Conservation (phyloP, 2,797 vertebrate genomes). For the Pelobates cultripes region DNA sequence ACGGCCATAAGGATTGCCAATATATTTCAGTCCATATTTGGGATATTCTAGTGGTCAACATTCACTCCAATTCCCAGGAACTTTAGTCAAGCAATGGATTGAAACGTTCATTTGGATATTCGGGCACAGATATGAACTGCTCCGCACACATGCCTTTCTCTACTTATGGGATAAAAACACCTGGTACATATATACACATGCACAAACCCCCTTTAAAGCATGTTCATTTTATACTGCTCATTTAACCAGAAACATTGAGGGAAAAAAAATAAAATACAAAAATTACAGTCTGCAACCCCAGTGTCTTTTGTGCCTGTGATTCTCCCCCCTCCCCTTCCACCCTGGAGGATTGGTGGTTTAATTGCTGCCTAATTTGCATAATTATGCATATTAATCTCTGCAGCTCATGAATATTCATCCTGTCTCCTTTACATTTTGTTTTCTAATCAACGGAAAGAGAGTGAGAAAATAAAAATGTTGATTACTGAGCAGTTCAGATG, state of each 20-base stretch:
- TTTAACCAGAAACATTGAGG: slow-evolving; percentile 68
- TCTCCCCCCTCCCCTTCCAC: slow-evolving; percentile 26
- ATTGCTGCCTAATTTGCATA: slow-evolving; percentile 96
- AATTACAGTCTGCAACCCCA: slow-evolving; percentile 64
- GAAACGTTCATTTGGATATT: too few species aligned
- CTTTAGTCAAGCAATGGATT: too few species aligned
- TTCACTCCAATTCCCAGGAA: too few species aligned
- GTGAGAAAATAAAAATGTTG: slow-evolving; percentile 70
- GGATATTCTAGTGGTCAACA: too few species aligned
- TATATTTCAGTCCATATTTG: too few species aligned
- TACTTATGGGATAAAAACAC: background rate
- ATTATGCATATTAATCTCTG: slow-evolving; percentile 94
- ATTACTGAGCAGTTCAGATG: slow-evolving; percentile 62
- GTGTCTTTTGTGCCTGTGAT: slow-evolving; percentile 69
- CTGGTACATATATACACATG: background rate
- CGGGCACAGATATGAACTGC: too few species aligned
- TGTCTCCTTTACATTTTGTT: slow-evolving; percentile 85
- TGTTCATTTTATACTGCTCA: slow-evolving; percentile 49
- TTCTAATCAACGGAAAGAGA: slow-evolving; percentile 79
- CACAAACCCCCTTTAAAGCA: background rate
- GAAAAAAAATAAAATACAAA: slow-evolving; percentile 45
- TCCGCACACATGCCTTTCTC: too few species aligned
- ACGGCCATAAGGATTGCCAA: too few species aligned
- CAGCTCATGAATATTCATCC: slow-evolving; percentile 93
- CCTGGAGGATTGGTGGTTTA: slow-evolving; percentile 78